Conservation (phyloP, 2,797 vertebrate genomes). For the Takifugu rubripes region DNA sequence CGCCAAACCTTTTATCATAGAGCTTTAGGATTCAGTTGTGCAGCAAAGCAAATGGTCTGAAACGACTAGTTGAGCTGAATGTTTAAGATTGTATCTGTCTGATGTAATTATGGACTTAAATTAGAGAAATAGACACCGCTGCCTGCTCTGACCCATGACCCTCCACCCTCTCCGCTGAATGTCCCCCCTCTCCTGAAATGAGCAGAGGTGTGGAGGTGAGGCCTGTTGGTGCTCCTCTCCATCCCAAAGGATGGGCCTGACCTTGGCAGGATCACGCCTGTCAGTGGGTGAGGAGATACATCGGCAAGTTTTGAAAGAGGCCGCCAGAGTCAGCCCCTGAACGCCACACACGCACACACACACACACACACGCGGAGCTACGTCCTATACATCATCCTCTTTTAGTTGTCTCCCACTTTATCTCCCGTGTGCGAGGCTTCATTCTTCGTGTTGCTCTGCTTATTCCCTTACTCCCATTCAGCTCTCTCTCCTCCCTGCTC, state of each 20-base stretch:
- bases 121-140: not conserved
- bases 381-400: constrained; percentile 3
- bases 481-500: constrained; percentile 10
- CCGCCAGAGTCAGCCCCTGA: constrained; percentile 40
- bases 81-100: no score
- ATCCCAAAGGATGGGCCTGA: constrained; percentile 48
- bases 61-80: no score
- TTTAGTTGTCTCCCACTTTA: constrained; percentile 12
- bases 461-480: constrained; percentile 12
- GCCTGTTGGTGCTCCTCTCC: constrained; percentile 50
- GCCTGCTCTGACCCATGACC: constrained; percentile 11
- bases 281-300: constrained; percentile 46
- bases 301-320: constrained; percentile 55
- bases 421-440: constrained; percentile 17
- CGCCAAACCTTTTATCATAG: not conserved
- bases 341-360: constrained; percentile 9
- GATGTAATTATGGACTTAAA: not conserved
- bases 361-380: not conserved
- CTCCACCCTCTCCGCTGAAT: constrained; percentile 22
- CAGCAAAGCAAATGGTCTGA: not conserved
- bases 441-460: constrained; percentile 1
- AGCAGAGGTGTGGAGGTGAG: constrained; percentile 42
- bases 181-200: constrained; percentile 39
- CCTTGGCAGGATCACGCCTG: constrained; percentile 29
- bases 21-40: no score